Evolutionary conservation across 2,113 vertebrate species (phyloP).

Genomic region (Rhinichthys klamathensis): DNA sequence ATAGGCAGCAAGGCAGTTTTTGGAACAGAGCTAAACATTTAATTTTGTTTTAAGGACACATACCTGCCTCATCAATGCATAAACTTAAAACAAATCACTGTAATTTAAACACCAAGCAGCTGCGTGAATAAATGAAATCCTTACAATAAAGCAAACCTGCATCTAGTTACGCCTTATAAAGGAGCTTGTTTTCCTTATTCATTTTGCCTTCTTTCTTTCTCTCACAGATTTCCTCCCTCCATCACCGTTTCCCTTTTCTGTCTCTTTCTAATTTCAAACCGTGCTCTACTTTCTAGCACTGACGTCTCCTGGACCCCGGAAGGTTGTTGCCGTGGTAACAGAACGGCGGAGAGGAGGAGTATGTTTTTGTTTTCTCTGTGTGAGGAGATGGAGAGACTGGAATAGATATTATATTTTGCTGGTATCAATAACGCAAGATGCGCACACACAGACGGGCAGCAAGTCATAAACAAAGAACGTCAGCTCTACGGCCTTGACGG

Average conservation of each 20-base stretch:
- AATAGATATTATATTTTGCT: constrained; percentile 47
- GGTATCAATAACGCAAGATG: constrained; percentile 38
- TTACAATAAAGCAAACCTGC: neutral
- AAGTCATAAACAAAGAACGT: constrained; percentile 8
- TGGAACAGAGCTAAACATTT: neutral
- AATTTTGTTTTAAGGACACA: neutral
- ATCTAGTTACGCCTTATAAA: neutral
- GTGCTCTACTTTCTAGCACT: constrained; percentile 63
- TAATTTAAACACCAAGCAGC: neutral
- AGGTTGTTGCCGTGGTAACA: constrained; percentile 66
- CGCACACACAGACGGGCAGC: constrained; percentile 36
- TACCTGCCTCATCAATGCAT: neutral
- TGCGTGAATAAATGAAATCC: neutral
- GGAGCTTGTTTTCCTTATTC: neutral
- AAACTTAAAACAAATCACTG: neutral
- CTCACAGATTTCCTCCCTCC: neutral
- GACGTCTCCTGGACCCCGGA: constrained; percentile 60
- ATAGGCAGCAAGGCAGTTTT: neutral
- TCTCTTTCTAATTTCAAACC: constrained; percentile 64
- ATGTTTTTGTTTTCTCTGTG: constrained; percentile 59
- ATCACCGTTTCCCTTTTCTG: constrained; percentile 25
- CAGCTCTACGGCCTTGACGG: constrained; percentile 8
- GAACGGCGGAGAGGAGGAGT: constrained; percentile 47
- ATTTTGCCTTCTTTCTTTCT: constrained; percentile 13
- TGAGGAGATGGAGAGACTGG: constrained; percentile 46